phyloP scores from a whole-genome alignment of 2,888 invertebrate genomes.

The Sarcophaga caerulescens region DNA sequence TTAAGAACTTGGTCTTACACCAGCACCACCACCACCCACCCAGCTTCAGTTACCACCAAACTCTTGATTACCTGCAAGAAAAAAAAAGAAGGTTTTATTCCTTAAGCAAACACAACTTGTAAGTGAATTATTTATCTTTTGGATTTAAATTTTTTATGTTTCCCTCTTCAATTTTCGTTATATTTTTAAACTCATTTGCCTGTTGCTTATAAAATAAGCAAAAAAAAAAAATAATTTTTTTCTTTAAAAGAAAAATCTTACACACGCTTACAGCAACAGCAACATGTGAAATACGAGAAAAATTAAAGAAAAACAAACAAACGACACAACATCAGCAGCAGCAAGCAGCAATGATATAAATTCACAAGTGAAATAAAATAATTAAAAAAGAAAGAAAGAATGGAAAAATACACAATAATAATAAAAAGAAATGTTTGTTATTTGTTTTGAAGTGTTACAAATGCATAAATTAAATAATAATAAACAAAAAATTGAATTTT shows the following conservation, averaged over 20 bases:
- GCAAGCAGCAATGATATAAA: not conserved
- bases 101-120: too few relatives aligned
- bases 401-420: not conserved
- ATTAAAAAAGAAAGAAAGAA: not conserved
- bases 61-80: too few relatives aligned
- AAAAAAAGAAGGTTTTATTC: too few relatives aligned
- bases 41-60: too few relatives aligned
- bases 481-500: not conserved
- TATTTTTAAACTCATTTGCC: too few relatives aligned
- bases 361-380: constrained; percentile 1
- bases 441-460: constrained; percentile 56
- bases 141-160: too few relatives aligned
- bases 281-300: too few relatives aligned
- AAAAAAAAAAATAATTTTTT: not conserved
- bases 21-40: too few relatives aligned
- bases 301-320: not conserved
- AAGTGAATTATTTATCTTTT: too few relatives aligned
- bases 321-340: not conserved
- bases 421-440: constrained; percentile 12
- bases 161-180: not conserved
- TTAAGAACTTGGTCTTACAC: too few relatives aligned
- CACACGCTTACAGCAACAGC: too few relatives aligned
- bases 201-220: not conserved
- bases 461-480: constrained; percentile 57
- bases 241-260: too few relatives aligned